phyloP scores from a whole-genome alignment of 1,140 invertebrate species.

The Lasaia peninsularis region DNA sequence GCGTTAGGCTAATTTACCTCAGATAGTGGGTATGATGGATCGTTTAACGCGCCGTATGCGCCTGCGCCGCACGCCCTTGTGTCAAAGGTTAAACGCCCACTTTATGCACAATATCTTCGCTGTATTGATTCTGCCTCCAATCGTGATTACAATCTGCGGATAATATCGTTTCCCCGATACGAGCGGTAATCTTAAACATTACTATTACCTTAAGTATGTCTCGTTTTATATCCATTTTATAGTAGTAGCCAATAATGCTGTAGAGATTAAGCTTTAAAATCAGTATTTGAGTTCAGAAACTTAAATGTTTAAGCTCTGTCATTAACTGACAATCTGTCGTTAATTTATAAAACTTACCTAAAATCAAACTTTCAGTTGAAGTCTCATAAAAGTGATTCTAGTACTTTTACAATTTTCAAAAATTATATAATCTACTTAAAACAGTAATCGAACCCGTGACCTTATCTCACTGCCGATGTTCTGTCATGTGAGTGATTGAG shows the following conservation, averaged over 20 bases:
- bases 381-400: too few species aligned
- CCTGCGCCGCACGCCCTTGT: slow-evolving; percentile 53
- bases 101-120: slow-evolving; percentile 64
- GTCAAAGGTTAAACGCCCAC: slow-evolving; percentile 71
- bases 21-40: slow-evolving; percentile 67
- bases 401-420: too few species aligned
- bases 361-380: too few species aligned
- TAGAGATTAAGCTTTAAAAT: too few species aligned
- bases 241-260: not conserved
- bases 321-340: too few species aligned
- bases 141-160: slow-evolving; percentile 22
- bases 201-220: slow-evolving; percentile 13
- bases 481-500: too few species aligned
- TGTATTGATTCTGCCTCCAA: slow-evolving; percentile 62
- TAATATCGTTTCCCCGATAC: slow-evolving; percentile 12
- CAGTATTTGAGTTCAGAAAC: not conserved
- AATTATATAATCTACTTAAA: too few species aligned
- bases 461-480: too few species aligned
- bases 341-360: too few species aligned
- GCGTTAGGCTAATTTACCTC: slow-evolving; percentile 62
- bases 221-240: slow-evolving; percentile 10
- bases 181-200: not conserved
- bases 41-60: slow-evolving; percentile 55
- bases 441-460: too few species aligned
- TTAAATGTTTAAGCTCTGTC: too few species aligned